These are phyloP conservation scores for Zhengitettix transpicula DNA, from an alignment of 2,888 invertebrate species.

Conservation along the genomic window DNA sequence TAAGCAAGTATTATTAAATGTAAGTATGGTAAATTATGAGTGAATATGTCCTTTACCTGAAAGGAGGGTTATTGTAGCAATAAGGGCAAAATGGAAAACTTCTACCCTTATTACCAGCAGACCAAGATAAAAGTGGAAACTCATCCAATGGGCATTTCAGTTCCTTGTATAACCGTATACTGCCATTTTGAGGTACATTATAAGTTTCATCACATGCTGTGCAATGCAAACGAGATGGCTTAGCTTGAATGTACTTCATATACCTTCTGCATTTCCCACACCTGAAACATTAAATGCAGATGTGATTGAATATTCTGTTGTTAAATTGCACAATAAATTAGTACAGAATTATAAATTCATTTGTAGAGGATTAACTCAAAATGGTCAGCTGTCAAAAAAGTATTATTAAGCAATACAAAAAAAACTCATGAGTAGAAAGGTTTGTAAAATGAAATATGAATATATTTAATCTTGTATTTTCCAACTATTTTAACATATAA, in stretches of 20 bases:
- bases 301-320: too few species aligned
- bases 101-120: constrained; percentile 86
- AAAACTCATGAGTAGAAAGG: too few species aligned
- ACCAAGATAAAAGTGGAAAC: constrained; percentile 89
- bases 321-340: not conserved
- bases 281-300: constrained; percentile 19
- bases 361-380: too few species aligned
- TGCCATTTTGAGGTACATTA: constrained; percentile 80
- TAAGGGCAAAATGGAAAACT: constrained; percentile 94
- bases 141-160: constrained; percentile 94
- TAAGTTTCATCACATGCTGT: constrained; percentile 94
- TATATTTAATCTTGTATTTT: too few species aligned
- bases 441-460: too few species aligned
- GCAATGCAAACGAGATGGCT: constrained; percentile 88
- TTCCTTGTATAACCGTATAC: constrained; percentile 84
- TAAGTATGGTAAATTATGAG: not conserved
- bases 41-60: constrained; percentile 36
- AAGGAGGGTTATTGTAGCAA: constrained; percentile 97
- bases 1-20: too few species aligned
- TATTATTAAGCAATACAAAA: too few species aligned
- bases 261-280: constrained; percentile 86
- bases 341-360: not conserved
- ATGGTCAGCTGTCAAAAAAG: too few species aligned
- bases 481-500: too few species aligned
- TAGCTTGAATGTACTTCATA: constrained; percentile 91